Evolutionary conservation across 2,797 vertebrate genomes (phyloP), one percentile per base, ranked within the genome.

Genomic region (Enteromius fasciolatus): DNA sequence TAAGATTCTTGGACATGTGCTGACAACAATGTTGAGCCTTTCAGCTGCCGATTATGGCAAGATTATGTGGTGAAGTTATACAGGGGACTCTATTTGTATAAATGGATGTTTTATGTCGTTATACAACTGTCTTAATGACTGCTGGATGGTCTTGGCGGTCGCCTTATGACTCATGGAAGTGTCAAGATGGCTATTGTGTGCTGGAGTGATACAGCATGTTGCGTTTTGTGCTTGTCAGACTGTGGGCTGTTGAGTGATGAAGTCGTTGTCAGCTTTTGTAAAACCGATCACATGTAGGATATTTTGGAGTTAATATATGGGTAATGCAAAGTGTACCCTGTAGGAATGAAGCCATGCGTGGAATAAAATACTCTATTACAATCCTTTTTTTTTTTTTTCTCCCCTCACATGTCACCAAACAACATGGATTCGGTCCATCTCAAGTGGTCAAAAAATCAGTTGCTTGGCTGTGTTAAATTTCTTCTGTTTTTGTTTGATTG

Each of bases 1-100:
- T 33, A 57, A 63, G 73, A 74, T 48, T 81, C 61, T 20, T 84
- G 10, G 25, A 50, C 54, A 25, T 28, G 70, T 52, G 14, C 68
- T 52, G 70, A 52, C 75, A 76, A 61, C 82, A 86, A 84, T 68
- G 50, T 77, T 11, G 5, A 63, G 76, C 59, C 72, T 85, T 82
- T 80, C 85, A 83, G 76, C 57, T 57, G 50, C 28, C n/a, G 69
- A 81, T 80, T 76, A 82, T 80, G 80, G 39, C 59, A 17, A 57
- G 66, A 63, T 66, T 74, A 25, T 85, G 64, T 63, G 70, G 75
- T 76, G 23, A 39, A 69, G 59, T 59, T 81, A 82, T 72, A 57
- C 76, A 57, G 69, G 46, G 18, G 18, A 59, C 28, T 66, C 33
- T 63, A 39, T 78, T 82, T 72, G 72, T 81, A 63, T 61, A 72